Evolutionary conservation across 2,113 vertebrate species (phyloP), one percentile per base, ranked within the genome.

Genomic region (Candoia aspera): DNA sequence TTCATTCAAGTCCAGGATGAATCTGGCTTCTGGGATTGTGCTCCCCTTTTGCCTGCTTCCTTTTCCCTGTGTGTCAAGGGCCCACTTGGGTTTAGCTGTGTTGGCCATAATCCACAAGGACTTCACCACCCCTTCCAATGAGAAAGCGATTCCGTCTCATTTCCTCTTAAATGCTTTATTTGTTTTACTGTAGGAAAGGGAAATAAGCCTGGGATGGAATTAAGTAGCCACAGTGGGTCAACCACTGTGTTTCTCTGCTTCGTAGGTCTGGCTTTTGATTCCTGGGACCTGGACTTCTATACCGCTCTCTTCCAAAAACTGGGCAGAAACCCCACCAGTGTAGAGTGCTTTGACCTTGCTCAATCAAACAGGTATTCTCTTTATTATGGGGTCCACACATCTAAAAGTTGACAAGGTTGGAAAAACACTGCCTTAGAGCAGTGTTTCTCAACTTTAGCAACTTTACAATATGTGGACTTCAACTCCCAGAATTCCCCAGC

Each of bases 291-390:
- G 92, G 97, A 98, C 95, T 99, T 97, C 93, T 99, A 99, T 94
- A 99, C 98, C 0, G 94, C 94, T 0, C 97, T 98, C 92, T 99
- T 99, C 95, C 98, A 97, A 96, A 97, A 97, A 29, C 96, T 99
- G 8, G 93, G 97, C 46, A 98, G 98, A 59, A 99, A 99, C 94
- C 99, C 98, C 10, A 99, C 97, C 94, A 98, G 97, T 0, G 99
- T 99, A 86, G 99, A 99, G 96, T 98, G 97, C 94, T 99, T 99
- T 5, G 99, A 99, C 96, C 95, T 99, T 94, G 99, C 99, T 1
- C 99, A 99, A 96, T 99, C 99, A 79, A 99, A 99, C 96, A 99
- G 99, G 98, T 99, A 57, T 0, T 26, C 24, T 95, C 54, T 73
- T 73, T 29, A 83, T 59, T 54, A 2, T 58, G 24, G 33, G 37